Evolutionary conservation across 2,888 invertebrate genomes (phyloP), one percentile per base, ranked within the genome.

Genomic region (Netelia melanura): DNA sequence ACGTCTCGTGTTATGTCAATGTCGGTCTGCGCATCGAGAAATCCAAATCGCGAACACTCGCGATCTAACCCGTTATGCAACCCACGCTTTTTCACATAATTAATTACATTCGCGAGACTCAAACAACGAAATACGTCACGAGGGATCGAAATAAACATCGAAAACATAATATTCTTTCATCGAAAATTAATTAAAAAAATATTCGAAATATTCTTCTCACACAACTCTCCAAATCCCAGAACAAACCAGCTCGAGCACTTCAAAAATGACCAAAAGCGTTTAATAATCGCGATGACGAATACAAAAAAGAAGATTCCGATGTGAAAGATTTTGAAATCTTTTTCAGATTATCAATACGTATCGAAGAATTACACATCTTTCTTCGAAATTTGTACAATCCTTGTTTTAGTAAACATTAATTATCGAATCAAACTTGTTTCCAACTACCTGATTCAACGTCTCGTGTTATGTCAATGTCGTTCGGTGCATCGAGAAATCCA

Each of bases 301-400:
- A 38, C 17, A 54, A 38, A 30, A 38, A 54, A 65, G 17, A 10
- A 23, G 14, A 11, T 17, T 54, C 54, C 23, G 2, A 14, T 9
- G 21, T 52, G 21, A n/a, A n/a, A 21, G 38, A 64, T 54, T 76
- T 54, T 21, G 21, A 52, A 64, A 76, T 21, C 14, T 65, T 54
- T 65, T 64, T 17, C 23, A 23, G 21, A 48, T 14, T 48, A 38
- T 62, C 30, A 30, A 30, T 48, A 25, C 23, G 43, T 43, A 65
- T 48, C 65, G 17, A 14, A 76, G 54, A 76, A 54, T 64, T 64
- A 17, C 17, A 17, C 17, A 17, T 17, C 44, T 43, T 61, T 71
- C 44, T n/a, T 61, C 58, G 21, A 3, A 64, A 77, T 52, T 72
- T 25, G 3, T 54, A 9, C 56, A 25, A 17, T 70, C 2, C 14